Base-by-base conservation (phyloP, 1,140 invertebrate genomes). In the Drosophila repletoides region DNA sequence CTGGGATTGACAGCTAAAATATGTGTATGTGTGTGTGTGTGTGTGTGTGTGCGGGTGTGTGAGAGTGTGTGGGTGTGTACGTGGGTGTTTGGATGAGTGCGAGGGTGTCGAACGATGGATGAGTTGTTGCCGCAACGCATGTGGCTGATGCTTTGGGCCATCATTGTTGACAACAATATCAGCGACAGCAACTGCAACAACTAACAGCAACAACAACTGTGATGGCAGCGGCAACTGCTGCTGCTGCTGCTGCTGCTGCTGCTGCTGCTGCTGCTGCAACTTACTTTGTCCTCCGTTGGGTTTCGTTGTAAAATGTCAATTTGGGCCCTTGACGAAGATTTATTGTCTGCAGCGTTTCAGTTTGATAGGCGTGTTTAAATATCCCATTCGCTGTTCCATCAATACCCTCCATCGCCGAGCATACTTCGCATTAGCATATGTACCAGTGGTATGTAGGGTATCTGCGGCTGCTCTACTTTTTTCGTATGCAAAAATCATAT, bases 291-390 rank as follows among this genome's bases (percentile, higher is more conserved):
- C 67, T 61, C 64, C 21, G 36, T 51, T 46, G 51, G 64, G 68
- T 64, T 72, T 55, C 46, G 77, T 74, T 89, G 77, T 83, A 88
- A 84, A 89, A 87, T 88, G 88, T 87, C 89, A 87, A 86, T 89
- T 89, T 88, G 81, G 64, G 51, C 65, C 65, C 66, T 56, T 88
- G 87, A 89, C 83, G 79, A 89, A 84, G 88, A 89, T 87, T 89
- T 89, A 89, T 89, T 71, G 72, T 77, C 53, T 67, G 73, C 49
- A 41, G 52, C 58, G 69, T 36, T 64, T 72, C 66, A 49, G 29
- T 53, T 75, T 80, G 68, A 86, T 86, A 66, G 75, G 68, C 52
- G 46, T 71, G 56, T 48, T 60, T 80, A 67, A 80, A 76, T 80
- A 64, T 58, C 51, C 36, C 63, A 53, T 46, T 28, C 49, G 10